These are phyloP conservation scores for Panopea generosa DNA, from an alignment of 2,888 invertebrate genomes.

Conservation along the genomic window DNA sequence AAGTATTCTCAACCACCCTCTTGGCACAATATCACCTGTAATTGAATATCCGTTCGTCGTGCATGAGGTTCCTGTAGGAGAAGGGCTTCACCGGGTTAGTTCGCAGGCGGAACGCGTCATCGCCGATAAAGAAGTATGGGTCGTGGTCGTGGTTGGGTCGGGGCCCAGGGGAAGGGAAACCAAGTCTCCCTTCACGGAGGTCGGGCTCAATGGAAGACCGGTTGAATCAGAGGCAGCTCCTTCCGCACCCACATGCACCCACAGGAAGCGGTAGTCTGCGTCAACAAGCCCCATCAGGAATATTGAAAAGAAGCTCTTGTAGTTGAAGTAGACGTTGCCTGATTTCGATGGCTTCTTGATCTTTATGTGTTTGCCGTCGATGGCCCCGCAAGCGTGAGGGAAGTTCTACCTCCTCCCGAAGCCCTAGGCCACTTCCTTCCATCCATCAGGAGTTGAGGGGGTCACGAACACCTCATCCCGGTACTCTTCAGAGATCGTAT, in stretches of 20 bases:
- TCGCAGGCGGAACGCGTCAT: neutral
- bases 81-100: neutral
- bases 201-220: too few relatives aligned
- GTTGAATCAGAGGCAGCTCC: too few relatives aligned
- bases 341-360: neutral
- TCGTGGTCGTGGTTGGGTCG: slow-evolving; percentile 1
- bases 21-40: neutral
- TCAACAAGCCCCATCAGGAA: too few relatives aligned
- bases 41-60: too few relatives aligned
- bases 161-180: too few relatives aligned
- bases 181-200: too few relatives aligned
- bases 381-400: too few relatives aligned
- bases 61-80: neutral
- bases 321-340: neutral
- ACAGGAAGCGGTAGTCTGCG: too few relatives aligned
- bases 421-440: slow-evolving; percentile 13
- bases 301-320: too few relatives aligned
- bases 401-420: neutral
- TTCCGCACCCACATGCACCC: too few relatives aligned
- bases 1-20: slow-evolving; percentile 2
- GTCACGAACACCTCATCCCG: slow-evolving; percentile 20
- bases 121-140: slow-evolving; percentile 1
- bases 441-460: slow-evolving; percentile 16
- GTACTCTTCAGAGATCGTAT: slow-evolving; percentile 19
- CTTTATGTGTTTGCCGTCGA: neutral